Base-by-base conservation (phyloP, 2,888 invertebrate genomes). In the Barypeithes pellucidus region DNA sequence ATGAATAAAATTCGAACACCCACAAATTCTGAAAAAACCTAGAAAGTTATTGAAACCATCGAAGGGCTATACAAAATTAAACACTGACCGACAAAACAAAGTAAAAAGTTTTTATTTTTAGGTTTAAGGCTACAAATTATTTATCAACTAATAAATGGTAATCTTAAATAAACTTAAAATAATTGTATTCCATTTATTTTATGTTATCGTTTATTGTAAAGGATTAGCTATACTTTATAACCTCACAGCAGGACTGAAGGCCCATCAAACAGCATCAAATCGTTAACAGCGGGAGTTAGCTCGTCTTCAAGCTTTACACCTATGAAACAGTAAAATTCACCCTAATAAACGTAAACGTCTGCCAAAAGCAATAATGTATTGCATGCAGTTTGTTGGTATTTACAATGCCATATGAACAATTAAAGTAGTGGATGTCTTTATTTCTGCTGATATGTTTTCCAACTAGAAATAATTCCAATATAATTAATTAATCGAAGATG, bases 291-390 rank as follows among this genome's bases (percentile, higher is more conserved):
- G 54, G 54, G 54, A 24, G 54, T 57, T 54, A 33, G 16, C 2
- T 16, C n/a, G 33, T 12, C 33, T 29, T 9, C 33, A 57, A 33
- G 54, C 54, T 57, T 57, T 33, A 33, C 54, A 57, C 54, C 33
- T 57, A 16, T 33, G 33, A 33, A 33, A 57, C 33, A 29, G 18
- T 57, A 33, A 57, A 57, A 57, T 33, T 9, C 33, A 18, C 54
- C 18, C 33, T 33, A 57, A 57, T 33, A 57, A 57, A 57, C 16
- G 54, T 33, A 33, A 33, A 14, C 18, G 33, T 57, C 33, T 33
- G 54, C 54, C 54, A 57, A 57, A 57, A 57, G 54, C 16, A 33
- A 57, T 57, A 57, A 57, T 14, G 18, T 57, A 16, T 22, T 24
- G 4, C 50, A 57, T 57, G 33, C 33, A 57, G 3, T 33, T 33